Evolutionary conservation across 2,113 vertebrate genomes (phyloP).

Genomic region (Vicugna pacos): DNA sequence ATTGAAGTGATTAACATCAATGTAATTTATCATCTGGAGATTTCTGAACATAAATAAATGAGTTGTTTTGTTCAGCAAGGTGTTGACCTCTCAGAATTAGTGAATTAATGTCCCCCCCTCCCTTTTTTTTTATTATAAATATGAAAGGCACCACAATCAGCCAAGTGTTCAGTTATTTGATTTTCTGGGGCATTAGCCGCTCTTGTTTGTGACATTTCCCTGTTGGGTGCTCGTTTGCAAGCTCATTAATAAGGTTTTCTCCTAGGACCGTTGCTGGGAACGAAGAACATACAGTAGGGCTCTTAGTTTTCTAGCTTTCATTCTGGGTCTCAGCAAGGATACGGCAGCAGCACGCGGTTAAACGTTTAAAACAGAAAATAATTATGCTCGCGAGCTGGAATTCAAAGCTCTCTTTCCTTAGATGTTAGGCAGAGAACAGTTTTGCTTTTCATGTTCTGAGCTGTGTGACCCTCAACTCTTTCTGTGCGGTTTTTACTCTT

Average conservation of each 20-base stretch:
- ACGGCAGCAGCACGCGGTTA: not conserved
- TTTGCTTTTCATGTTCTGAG: conserved; percentile 67
- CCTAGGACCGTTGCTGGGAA: conserved; percentile 80
- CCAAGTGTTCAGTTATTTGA: conserved; percentile 89
- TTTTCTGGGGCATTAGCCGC: conserved; percentile 91
- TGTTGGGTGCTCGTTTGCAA: conserved; percentile 90
- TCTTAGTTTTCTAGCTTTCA: conserved; percentile 63
- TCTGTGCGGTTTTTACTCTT: not conserved
- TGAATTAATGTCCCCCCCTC: conserved; percentile 80
- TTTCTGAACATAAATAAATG: conserved; percentile 87
- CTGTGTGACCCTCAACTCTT: conserved; percentile 52
- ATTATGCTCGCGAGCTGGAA: conserved; percentile 11
- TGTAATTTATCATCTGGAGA: conserved; percentile 90
- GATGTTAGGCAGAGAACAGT: conserved; percentile 40
- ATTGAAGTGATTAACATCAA: conserved; percentile 87
- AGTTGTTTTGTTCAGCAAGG: conserved; percentile 89
- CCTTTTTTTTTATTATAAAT: conserved; percentile 80
- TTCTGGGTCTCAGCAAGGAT: conserved; percentile 55
- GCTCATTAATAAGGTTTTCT: conserved; percentile 90
- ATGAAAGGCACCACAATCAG: conserved; percentile 86
- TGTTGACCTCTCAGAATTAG: conserved; percentile 88
- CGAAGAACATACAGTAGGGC: conserved; percentile 33
- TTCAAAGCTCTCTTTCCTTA: conserved; percentile 58
- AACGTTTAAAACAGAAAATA: conserved; percentile 63
- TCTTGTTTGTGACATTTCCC: conserved; percentile 91